These are phyloP conservation scores for Hydrolagus affinis DNA, from an alignment of 2,113 vertebrate species.

Conservation along the genomic window DNA sequence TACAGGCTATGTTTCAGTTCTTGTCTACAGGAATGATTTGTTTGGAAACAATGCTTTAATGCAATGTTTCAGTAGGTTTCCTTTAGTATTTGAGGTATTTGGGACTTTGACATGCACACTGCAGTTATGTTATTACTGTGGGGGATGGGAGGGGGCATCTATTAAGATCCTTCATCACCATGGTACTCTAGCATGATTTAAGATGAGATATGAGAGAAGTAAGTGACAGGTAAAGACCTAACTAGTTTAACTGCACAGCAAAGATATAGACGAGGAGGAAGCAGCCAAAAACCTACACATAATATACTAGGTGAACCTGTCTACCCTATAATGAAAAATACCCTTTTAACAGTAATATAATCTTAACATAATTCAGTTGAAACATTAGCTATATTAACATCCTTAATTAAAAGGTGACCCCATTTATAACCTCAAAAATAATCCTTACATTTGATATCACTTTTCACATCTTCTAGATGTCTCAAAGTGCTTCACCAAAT, in stretches of 20 bases:
- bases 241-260: background rate
- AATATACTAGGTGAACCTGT: too few species aligned
- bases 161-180: background rate
- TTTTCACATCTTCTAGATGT: too few species aligned
- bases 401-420: too few species aligned
- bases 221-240: background rate
- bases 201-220: background rate
- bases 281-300: too few species aligned
- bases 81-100: background rate
- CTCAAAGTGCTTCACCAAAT: too few species aligned
- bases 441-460: too few species aligned
- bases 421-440: too few species aligned
- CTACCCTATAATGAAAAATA: too few species aligned
- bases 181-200: background rate
- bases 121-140: too few species aligned
- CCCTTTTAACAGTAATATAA: too few species aligned
- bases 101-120: background rate
- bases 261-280: background rate
- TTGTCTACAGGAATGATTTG: background rate
- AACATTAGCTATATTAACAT: too few species aligned
- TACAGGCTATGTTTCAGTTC: background rate
- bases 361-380: too few species aligned
- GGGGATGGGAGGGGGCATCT: background rate
- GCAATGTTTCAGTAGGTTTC: background rate
- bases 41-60: background rate